Evolutionary conservation across 1,140 invertebrate species (phyloP).

Genomic region (Branchinecta lindahli): DNA sequence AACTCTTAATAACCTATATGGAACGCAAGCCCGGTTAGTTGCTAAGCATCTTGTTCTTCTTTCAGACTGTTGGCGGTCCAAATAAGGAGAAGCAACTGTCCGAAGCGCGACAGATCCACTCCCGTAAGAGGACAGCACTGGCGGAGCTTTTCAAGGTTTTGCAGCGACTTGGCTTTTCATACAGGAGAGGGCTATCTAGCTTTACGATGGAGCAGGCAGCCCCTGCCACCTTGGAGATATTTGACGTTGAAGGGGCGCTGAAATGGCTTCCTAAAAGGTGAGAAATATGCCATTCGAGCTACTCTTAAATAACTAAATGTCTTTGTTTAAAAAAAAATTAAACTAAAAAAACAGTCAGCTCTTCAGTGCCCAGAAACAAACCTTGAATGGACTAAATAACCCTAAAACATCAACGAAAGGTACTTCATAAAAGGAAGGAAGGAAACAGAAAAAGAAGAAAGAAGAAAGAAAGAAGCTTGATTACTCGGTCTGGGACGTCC

Average conservation of each 20-base stretch:
- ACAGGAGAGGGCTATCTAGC: slow-evolving; percentile 47
- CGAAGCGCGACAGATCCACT: slow-evolving; percentile 51
- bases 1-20: too few species aligned
- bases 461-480: too few species aligned
- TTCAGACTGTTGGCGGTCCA: slow-evolving; percentile 37
- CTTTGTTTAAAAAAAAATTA: too few species aligned
- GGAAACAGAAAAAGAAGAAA: too few species aligned
- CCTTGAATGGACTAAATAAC: too few species aligned
- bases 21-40: too few species aligned
- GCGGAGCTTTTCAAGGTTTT: slow-evolving; percentile 68
- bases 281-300: not conserved
- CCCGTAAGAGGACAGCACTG: slow-evolving; percentile 63
- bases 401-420: too few species aligned
- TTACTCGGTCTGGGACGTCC: too few species aligned
- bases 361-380: too few species aligned
- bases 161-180: slow-evolving; percentile 54
- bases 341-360: too few species aligned
- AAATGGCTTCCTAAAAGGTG: not conserved
- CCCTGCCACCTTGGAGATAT: slow-evolving; percentile 24
- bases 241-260: slow-evolving; percentile 6
- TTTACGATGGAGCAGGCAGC: slow-evolving; percentile 35
- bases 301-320: too few species aligned
- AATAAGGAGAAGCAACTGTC: slow-evolving; percentile 59
- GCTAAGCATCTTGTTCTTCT: slow-evolving; percentile 7
- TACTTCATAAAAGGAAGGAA: too few species aligned